Conservation (phyloP, 2,888 invertebrate species). For the Scaeva pyrastri region DNA sequence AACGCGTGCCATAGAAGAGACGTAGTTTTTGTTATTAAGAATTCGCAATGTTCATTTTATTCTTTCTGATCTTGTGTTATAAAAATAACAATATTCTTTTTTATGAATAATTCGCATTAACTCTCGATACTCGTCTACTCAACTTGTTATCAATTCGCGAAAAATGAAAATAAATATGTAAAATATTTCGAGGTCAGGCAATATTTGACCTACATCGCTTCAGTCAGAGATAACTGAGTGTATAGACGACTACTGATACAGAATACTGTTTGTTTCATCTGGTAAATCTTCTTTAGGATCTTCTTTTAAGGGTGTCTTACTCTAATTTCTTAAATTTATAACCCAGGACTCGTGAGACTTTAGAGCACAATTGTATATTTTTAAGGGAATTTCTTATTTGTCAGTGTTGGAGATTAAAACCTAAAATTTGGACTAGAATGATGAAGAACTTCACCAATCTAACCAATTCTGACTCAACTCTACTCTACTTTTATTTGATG, state of each 20-base stretch:
- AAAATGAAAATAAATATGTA: neutral
- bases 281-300: neutral
- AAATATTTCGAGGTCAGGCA: slow-evolving; percentile 37
- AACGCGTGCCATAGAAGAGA: neutral
- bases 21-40: slow-evolving; percentile 17
- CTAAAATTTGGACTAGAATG: too few relatives aligned
- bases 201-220: slow-evolving; percentile 37
- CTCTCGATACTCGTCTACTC: slow-evolving; percentile 11
- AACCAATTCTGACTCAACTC: too few relatives aligned
- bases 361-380: too few relatives aligned
- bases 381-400: too few relatives aligned
- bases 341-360: too few relatives aligned
- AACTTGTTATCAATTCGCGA: slow-evolving; percentile 19
- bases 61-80: too few relatives aligned
- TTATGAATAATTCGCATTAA: neutral
- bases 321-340: too few relatives aligned
- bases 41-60: neutral
- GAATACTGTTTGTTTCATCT: neutral
- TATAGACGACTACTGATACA: slow-evolving; percentile 12
- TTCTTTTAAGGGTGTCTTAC: neutral
- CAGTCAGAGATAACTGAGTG: slow-evolving; percentile 23
- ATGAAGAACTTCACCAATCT: too few relatives aligned
- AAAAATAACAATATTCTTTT: neutral
- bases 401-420: too few relatives aligned
- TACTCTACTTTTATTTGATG: too few relatives aligned